A percentile compares a stretch with the other conserved stretches of the same genome.
Conservation (phyloP, 2,113 vertebrate species). For the Eudorcas thomsonii region DNA sequence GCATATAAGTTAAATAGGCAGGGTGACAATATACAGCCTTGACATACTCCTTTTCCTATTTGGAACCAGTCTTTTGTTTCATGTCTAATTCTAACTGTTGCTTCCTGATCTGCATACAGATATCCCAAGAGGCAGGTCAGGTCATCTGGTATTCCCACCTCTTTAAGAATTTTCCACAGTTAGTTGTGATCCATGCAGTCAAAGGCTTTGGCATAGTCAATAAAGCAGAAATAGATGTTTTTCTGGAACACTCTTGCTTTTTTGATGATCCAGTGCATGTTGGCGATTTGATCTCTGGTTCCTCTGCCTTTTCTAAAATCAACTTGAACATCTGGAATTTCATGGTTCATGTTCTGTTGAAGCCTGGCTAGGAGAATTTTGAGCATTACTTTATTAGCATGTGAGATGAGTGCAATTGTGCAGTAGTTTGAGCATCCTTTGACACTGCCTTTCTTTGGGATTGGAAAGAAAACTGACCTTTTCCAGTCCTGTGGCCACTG, state of each 20-base stretch:
- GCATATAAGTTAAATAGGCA: not conserved
- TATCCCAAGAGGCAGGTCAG: not conserved
- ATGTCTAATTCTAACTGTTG: not conserved
- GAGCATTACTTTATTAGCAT: not conserved
- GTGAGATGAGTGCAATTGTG: not conserved
- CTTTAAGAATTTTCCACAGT: not conserved
- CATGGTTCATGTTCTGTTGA: not conserved
- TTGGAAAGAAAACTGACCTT: not conserved
- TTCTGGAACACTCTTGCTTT: not conserved
- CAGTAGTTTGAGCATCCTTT: not conserved
- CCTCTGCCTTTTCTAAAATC: not conserved
- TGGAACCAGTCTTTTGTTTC: not conserved
- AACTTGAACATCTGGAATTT: not conserved
- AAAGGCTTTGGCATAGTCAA: not conserved
- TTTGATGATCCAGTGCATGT: fast-evolving
- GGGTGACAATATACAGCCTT: not conserved
- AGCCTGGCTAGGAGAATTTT: not conserved
- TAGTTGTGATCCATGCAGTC: not conserved
- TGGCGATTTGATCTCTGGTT: not conserved
- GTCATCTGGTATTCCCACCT: not conserved
- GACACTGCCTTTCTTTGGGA: not conserved
- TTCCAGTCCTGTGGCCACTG: not conserved
- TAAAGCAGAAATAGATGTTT: not conserved
- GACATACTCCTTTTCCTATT: not conserved
- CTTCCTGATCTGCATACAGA: not conserved